phyloP scores from a whole-genome alignment of 2,888 invertebrate species.

The Tenthredo mesomela region DNA sequence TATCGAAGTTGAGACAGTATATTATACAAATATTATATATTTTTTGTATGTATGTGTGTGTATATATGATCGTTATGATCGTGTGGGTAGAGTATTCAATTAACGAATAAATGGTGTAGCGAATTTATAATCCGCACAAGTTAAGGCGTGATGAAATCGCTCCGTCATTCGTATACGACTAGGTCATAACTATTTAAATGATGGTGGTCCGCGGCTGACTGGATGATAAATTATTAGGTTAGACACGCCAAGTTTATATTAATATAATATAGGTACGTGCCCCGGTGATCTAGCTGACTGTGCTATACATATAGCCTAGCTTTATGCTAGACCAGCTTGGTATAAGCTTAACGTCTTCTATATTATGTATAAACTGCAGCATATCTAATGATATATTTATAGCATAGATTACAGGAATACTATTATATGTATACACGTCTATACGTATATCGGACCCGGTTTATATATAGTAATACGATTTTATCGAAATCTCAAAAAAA shows the following conservation, averaged over 20 bases:
- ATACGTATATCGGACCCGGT: not conserved
- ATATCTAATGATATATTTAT: not conserved
- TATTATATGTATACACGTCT: not conserved
- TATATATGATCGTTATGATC: not conserved
- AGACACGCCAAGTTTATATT: conserved; percentile 75
- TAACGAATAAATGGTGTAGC: conserved; percentile 69
- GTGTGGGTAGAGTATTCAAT: conserved; percentile 60
- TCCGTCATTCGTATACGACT: conserved; percentile 66
- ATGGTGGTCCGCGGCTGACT: conserved; percentile 49
- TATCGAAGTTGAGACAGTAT: conserved; percentile 53
- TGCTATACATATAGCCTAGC: not conserved
- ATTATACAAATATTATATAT: not conserved
- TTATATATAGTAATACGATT: not conserved
- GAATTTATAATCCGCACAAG: conserved; percentile 72
- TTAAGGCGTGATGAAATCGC: conserved; percentile 74
- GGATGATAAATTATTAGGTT: conserved; percentile 74
- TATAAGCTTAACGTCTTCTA: not conserved
- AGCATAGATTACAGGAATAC: too few relatives aligned
- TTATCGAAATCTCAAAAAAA: not conserved
- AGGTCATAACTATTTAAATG: conserved; percentile 76
- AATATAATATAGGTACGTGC: conserved; percentile 61
- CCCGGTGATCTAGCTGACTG: not conserved
- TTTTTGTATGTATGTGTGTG: not conserved
- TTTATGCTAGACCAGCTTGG: not conserved
- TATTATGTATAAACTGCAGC: conserved; percentile 13